phyloP scores from a whole-genome alignment of 2,113 vertebrate genomes.

The Albula goreensis region DNA sequence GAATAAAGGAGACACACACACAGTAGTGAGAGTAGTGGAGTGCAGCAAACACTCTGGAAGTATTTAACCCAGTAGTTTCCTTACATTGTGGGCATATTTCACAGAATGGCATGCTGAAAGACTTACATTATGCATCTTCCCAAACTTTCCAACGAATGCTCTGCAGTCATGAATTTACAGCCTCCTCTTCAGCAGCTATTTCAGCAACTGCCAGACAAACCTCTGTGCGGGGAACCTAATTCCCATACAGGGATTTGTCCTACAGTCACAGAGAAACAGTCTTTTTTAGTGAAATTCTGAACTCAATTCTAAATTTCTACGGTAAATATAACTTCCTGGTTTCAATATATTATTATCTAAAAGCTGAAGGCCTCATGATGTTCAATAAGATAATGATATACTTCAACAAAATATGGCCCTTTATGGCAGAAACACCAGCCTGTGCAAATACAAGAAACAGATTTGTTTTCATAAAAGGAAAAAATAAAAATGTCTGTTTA shows the following conservation, averaged over 20 bases:
- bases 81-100: neutral
- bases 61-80: neutral
- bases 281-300: conserved; percentile 61
- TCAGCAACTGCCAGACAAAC: conserved; percentile 7
- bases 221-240: conserved; percentile 29
- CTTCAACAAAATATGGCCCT: neutral
- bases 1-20: conserved; percentile 1
- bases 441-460: neutral
- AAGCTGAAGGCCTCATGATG: too few species aligned
- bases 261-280: conserved; percentile 51
- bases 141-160: neutral
- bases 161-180: neutral
- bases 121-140: neutral
- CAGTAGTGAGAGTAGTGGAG: neutral
- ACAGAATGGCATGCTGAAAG: neutral
- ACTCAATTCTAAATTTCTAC: conserved; percentile 34
- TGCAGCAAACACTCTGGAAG: neutral
- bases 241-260: conserved; percentile 63
- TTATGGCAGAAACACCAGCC: neutral
- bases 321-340: too few species aligned
- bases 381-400: neutral
- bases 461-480: too few species aligned
- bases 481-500: too few species aligned
- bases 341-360: too few species aligned
- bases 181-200: neutral